These are phyloP conservation scores for Misgurnus mizolepis DNA, from an alignment of 2,113 vertebrate species.

Conservation along the genomic window DNA sequence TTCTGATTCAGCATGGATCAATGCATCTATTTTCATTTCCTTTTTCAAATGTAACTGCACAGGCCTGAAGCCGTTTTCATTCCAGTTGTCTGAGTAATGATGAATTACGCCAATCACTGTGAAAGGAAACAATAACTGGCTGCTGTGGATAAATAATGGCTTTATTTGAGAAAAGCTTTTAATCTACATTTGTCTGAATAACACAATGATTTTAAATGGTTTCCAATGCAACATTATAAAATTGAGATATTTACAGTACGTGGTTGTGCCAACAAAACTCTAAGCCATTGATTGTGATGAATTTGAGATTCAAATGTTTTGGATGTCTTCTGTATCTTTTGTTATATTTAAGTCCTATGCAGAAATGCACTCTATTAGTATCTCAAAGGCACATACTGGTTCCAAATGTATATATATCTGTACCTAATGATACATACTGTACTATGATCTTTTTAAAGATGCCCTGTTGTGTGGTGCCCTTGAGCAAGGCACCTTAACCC, in stretches of 20 bases:
- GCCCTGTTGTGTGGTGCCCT: too few species aligned
- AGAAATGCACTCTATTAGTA: too few species aligned
- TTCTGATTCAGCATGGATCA: constrained; percentile 14
- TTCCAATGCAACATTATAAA: constrained; percentile 3
- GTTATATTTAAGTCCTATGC: too few species aligned
- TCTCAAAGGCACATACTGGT: too few species aligned
- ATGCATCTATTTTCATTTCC: neutral
- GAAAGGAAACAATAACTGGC: neutral
- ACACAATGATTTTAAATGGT: constrained; percentile 6
- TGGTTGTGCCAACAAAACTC: neutral
- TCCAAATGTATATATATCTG: too few species aligned
- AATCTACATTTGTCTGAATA: constrained; percentile 21
- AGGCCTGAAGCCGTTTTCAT: neutral
- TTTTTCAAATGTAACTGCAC: constrained; percentile 7
- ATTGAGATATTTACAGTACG: neutral
- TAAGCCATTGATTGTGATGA: neutral
- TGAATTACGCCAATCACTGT: neutral
- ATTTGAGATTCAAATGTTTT: neutral
- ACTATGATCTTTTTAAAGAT: too few species aligned
- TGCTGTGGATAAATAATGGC: neutral
- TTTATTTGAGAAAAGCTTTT: constrained; percentile 15
- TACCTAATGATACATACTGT: too few species aligned
- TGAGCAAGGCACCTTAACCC: too few species aligned
- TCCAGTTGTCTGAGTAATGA: constrained; percentile 1
- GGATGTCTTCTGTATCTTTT: neutral